Percentiles rank a stretch among this genome's conserved stretches.
Conservation (phyloP, 1,140 invertebrate species). For the Drosophila grimshawi region DNA sequence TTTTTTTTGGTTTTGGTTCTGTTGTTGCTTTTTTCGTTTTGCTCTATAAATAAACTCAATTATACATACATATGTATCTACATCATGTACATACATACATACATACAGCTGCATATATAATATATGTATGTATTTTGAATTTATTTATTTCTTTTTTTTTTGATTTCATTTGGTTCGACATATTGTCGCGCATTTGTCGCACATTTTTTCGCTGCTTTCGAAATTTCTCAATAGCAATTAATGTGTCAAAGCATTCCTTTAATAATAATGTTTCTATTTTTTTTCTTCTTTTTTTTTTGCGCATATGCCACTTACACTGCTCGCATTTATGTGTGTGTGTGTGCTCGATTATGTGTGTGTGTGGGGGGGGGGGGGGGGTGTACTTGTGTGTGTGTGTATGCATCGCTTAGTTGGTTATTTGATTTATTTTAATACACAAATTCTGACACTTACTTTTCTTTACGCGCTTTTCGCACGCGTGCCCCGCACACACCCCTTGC, state of each 20-base stretch:
- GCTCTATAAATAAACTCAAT: conserved; percentile 42
- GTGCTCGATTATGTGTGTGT: not conserved
- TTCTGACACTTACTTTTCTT: conserved; percentile 79
- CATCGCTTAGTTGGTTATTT: conserved; percentile 75
- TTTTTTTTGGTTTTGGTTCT: conserved; percentile 11
- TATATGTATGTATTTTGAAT: conserved; percentile 37
- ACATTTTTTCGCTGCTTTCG: conserved; percentile 25
- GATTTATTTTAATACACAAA: conserved; percentile 80
- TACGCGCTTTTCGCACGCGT: conserved; percentile 73
- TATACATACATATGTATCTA: conserved; percentile 15
- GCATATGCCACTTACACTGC: conserved; percentile 58
- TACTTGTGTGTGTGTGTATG: conserved; percentile 61
- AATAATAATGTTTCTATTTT: conserved; percentile 31
- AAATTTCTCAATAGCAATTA: conserved; percentile 76
- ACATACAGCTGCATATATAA: not conserved
- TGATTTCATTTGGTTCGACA: conserved; percentile 56
- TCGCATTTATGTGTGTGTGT: conserved; percentile 3
- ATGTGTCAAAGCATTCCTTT: conserved; percentile 53
- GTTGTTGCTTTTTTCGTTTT: conserved; percentile 38
- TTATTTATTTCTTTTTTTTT: conserved; percentile 38
- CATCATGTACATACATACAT: conserved; percentile 42
- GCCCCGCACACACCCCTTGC: conserved; percentile 10
- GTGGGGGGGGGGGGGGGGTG: conserved; percentile 32
- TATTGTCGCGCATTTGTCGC: conserved; percentile 67
- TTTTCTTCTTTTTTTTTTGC: conserved; percentile 33